Percentiles rank a stretch among this genome's conserved stretches.
Conservation (phyloP, 2,888 invertebrate genomes). For the Cheilosia soror region DNA sequence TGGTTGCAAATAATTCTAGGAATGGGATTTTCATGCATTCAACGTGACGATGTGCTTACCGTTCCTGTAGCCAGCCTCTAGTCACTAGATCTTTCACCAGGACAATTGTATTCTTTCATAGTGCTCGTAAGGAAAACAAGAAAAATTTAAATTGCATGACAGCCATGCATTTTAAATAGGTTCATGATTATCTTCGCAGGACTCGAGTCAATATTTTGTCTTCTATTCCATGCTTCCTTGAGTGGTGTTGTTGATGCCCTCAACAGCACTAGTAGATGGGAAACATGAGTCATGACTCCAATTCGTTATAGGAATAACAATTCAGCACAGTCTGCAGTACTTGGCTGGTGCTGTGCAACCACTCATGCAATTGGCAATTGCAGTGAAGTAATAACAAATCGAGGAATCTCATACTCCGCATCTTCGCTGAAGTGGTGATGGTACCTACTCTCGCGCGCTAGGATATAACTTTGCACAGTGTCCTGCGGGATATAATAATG, state of each 20-base stretch:
- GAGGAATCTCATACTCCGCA: constrained; percentile 38
- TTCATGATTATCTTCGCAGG: constrained; percentile 56
- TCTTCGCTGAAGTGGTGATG: background rate
- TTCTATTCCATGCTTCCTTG: constrained; percentile 45
- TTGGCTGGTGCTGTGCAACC: constrained; percentile 39
- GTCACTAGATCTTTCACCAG: constrained; percentile 40
- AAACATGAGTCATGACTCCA: constrained; percentile 40
- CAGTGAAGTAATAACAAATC: constrained; percentile 70
- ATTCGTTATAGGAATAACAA: constrained; percentile 54
- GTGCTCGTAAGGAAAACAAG: constrained; percentile 30
- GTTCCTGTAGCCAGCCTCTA: constrained; percentile 16
- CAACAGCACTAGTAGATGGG: constrained; percentile 25
- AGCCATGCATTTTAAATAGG: constrained; percentile 71
- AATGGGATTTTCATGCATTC: constrained; percentile 38
- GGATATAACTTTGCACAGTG: constrained; percentile 38
- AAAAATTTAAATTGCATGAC: constrained; percentile 69
- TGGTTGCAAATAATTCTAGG: constrained; percentile 25
- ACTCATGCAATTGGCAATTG: constrained; percentile 65
- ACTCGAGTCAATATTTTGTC: constrained; percentile 42
- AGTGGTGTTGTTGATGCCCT: constrained; percentile 54
- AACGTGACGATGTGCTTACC: constrained; percentile 39
- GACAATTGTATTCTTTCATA: constrained; percentile 46
- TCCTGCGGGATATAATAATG: constrained; percentile 65
- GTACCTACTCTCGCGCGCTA: background rate
- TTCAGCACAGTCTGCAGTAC: constrained; percentile 13